A percentile compares a stretch with the other conserved stretches of the same genome.
Evolutionary conservation across 2,888 invertebrate genomes (phyloP).

Genomic region (Schrankia costaestrigalis): DNA sequence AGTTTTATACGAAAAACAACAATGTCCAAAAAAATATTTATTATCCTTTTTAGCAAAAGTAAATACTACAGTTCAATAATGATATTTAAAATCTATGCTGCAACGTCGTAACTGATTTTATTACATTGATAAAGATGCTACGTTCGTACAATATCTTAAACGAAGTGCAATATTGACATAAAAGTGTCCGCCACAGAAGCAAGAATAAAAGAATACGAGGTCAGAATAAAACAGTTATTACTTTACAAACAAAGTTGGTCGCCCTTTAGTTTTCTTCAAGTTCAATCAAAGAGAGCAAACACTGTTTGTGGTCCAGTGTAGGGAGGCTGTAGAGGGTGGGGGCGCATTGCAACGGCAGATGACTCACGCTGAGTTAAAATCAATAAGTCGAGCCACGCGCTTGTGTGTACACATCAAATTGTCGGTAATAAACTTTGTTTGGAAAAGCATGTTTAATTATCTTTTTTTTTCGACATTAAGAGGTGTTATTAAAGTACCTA

Average conservation of each 20-base stretch:
- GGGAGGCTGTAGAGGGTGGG: conserved; percentile 39
- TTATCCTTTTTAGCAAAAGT: no score
- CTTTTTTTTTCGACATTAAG: conserved; percentile 11
- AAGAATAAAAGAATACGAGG: conserved; percentile 17
- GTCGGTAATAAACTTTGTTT: conserved; percentile 30
- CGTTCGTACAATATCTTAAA: no score
- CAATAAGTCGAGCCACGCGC: conserved; percentile 54
- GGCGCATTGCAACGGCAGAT: conserved; percentile 51
- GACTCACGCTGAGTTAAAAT: conserved; percentile 71
- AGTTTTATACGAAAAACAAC: no score
- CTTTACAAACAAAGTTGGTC: conserved; percentile 46
- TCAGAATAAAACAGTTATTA: conserved; percentile 54
- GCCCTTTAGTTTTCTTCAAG: conserved; percentile 53
- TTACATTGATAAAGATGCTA: background rate
- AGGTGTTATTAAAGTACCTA: no score
- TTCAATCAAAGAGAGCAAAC: conserved; percentile 73
- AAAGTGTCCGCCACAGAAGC: no score
- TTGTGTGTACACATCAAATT: conserved; percentile 26
- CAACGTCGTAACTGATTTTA: no score
- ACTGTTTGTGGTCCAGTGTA: conserved; percentile 42
- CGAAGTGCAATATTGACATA: no score
- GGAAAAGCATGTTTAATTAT: conserved; percentile 16
- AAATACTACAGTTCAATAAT: no score
- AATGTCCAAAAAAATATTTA: no score
- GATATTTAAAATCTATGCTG: no score